Conservation (phyloP, 2,113 vertebrate genomes). For the Guaruba guarouba region DNA sequence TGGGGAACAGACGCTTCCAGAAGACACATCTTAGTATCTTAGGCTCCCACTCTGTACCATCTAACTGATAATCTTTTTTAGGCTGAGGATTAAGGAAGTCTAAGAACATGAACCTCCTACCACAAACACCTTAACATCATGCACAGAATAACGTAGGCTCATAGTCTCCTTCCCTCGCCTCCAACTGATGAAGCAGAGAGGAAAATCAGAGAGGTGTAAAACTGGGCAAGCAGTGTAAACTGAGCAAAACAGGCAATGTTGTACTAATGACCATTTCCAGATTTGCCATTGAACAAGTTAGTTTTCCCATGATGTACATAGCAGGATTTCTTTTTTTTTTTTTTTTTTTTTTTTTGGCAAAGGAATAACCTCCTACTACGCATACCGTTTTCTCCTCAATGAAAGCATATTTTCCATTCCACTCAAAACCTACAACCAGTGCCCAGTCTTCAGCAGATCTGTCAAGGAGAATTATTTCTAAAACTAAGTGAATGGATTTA, state of each 20-base stretch:
- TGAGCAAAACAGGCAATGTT: background rate
- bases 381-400: background rate
- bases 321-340: background rate
- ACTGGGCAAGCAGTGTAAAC: background rate
- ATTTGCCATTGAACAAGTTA: background rate
- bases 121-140: background rate
- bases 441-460: background rate
- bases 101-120: background rate
- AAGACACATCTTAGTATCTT: background rate
- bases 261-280: background rate
- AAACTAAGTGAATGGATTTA: constrained; percentile 18
- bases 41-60: background rate
- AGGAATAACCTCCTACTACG: background rate
- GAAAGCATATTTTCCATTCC: constrained; percentile 3
- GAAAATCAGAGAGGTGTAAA: background rate
- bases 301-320: background rate
- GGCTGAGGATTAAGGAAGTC: background rate
- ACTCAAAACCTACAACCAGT: background rate
- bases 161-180: background rate
- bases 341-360: background rate
- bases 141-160: background rate
- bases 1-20: background rate
- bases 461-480: constrained; percentile 13
- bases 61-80: background rate
- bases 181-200: background rate